phyloP scores from a whole-genome alignment of 2,888 invertebrate genomes.

The Linyphia triangularis region DNA sequence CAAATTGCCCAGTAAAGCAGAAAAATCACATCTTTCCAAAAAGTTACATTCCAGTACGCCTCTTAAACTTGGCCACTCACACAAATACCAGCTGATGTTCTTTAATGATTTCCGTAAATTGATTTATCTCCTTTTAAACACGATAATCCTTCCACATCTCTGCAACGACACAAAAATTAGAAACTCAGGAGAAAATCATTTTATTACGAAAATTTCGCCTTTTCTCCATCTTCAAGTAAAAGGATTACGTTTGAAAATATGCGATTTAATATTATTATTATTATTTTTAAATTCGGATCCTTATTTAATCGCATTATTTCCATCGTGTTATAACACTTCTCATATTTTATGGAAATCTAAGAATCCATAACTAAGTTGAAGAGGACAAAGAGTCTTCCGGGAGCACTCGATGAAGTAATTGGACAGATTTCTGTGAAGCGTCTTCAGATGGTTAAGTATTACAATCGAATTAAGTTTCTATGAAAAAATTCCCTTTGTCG shows the following conservation, averaged over 20 bases:
- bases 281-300: too few relatives aligned
- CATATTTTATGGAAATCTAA: neutral
- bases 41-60: too few relatives aligned
- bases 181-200: neutral
- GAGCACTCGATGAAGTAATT: neutral
- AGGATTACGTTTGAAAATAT: neutral
- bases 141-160: neutral
- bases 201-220: neutral
- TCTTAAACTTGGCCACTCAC: too few relatives aligned
- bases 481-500: too few relatives aligned
- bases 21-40: too few relatives aligned
- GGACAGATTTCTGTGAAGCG: too few relatives aligned
- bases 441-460: too few relatives aligned
- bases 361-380: neutral
- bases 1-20: too few relatives aligned
- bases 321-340: neutral
- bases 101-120: neutral
- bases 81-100: too few relatives aligned
- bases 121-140: neutral
- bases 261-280: too few relatives aligned
- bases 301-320: neutral
- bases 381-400: too few relatives aligned
- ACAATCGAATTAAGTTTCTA: too few relatives aligned
- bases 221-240: neutral
- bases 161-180: neutral